Evolutionary conservation across 2,888 invertebrate species (phyloP).

Genomic region (Tupiocoris notatus): DNA sequence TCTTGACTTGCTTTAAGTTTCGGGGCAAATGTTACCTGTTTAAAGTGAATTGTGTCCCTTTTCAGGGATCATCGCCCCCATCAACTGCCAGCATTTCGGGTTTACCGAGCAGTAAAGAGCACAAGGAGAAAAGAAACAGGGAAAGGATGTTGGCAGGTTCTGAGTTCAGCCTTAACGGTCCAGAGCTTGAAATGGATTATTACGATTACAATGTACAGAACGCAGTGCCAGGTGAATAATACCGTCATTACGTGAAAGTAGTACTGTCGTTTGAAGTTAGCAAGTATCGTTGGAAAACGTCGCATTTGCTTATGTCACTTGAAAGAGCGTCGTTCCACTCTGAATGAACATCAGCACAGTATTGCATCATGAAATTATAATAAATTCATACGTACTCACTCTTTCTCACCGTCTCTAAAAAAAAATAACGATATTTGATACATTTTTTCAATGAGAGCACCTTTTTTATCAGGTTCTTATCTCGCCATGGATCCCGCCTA

Average conservation of each 20-base stretch:
- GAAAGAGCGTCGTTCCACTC: neutral
- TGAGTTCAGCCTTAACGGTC: conserved; percentile 72
- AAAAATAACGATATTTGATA: no score
- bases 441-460: no score
- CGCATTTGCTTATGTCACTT: neutral
- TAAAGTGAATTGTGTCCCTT: neutral
- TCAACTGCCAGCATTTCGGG: conserved; percentile 26
- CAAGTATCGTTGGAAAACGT: neutral
- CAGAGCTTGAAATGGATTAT: conserved; percentile 79
- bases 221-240: conserved; percentile 63
- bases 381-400: neutral
- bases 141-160: conserved; percentile 68
- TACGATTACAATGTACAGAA: conserved; percentile 87
- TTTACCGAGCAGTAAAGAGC: conserved; percentile 60
- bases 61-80: conserved; percentile 48
- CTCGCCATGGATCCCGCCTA: conserved; percentile 87
- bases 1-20: no score
- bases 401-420: neutral
- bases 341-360: no score
- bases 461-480: conserved; percentile 65
- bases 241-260: neutral
- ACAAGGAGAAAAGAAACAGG: conserved; percentile 75
- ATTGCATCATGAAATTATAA: neutral
- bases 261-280: neutral
- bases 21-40: neutral